A percentile compares a stretch with the other conserved stretches of the same genome.
Evolutionary conservation across 2,113 vertebrate genomes (phyloP).

Genomic region (Xyliphius kryptos): DNA sequence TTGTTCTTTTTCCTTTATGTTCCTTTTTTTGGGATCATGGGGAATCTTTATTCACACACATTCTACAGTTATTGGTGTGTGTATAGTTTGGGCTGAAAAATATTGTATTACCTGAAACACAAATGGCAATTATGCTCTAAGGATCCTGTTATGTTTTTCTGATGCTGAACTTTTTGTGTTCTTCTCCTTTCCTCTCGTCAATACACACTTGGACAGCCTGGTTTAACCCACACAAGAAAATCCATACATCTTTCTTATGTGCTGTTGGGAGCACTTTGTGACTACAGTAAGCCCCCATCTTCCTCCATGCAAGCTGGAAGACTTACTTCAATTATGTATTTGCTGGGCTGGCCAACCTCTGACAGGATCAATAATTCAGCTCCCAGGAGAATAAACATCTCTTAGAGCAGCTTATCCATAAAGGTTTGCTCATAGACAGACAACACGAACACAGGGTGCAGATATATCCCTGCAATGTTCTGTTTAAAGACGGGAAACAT

Average conservation of each 20-base stretch:
- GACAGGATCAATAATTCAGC: slow-evolving; percentile 48
- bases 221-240: slow-evolving; percentile 21
- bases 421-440: too few relatives aligned
- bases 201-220: slow-evolving; percentile 12
- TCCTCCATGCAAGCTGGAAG: slow-evolving; percentile 32
- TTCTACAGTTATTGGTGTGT: too few relatives aligned
- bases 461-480: slow-evolving; percentile 15
- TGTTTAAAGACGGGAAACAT: too few relatives aligned
- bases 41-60: too few relatives aligned
- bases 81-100: too few relatives aligned
- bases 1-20: too few relatives aligned
- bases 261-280: slow-evolving; percentile 15
- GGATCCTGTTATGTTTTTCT: too few relatives aligned
- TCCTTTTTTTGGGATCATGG: too few relatives aligned
- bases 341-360: slow-evolving; percentile 22
- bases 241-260: slow-evolving; percentile 26
- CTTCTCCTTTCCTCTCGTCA: not conserved
- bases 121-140: too few relatives aligned
- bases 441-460: slow-evolving; percentile 5
- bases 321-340: slow-evolving; percentile 43
- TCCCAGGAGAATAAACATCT: slow-evolving; percentile 40
- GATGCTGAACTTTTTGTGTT: too few relatives aligned
- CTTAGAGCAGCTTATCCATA: slow-evolving; percentile 39
- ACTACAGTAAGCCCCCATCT: slow-evolving; percentile 24
- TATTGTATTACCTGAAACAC: too few relatives aligned